Evolutionary conservation across 37 sponge, comb jelly and placozoan species (phyloP).

Genomic region (Hexactinellida sp.): DNA sequence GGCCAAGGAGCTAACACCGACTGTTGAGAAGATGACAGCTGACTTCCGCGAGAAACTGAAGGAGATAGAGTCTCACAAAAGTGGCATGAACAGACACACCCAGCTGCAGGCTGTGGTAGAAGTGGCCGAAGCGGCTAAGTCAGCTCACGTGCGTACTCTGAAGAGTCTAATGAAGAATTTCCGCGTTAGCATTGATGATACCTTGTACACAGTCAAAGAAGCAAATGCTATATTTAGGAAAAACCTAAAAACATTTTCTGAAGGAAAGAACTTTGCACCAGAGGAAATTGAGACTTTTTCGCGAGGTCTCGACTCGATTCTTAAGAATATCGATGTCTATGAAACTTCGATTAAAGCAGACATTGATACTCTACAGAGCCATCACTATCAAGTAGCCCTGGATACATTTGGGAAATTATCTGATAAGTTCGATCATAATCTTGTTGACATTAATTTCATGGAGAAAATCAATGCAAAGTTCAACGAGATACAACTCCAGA

Average conservation of each 20-base stretch:
- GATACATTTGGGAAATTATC: background rate
- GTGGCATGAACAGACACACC: background rate
- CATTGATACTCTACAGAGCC: background rate
- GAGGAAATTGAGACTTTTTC: conserved; percentile 51
- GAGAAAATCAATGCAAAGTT: background rate
- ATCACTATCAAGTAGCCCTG: background rate
- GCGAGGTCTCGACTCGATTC: background rate
- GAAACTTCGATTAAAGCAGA: background rate
- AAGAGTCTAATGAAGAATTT: background rate
- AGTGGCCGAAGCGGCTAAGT: background rate
- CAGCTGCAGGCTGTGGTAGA: background rate
- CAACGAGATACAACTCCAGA: conserved; percentile 5
- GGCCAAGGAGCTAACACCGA: background rate
- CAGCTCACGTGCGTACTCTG: background rate
- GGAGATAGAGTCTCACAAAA: background rate
- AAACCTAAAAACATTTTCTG: conserved; percentile 27
- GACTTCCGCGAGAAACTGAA: background rate
- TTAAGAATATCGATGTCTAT: background rate
- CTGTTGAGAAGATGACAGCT: background rate
- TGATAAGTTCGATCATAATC: background rate
- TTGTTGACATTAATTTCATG: background rate
- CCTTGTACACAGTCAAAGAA: background rate
- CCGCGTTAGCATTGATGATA: background rate
- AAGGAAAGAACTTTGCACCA: conserved; percentile 68
- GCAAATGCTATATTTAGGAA: background rate